These are phyloP conservation scores for Carollia perspicillata DNA, from an alignment of 2,113 vertebrate species.

Conservation along the genomic window DNA sequence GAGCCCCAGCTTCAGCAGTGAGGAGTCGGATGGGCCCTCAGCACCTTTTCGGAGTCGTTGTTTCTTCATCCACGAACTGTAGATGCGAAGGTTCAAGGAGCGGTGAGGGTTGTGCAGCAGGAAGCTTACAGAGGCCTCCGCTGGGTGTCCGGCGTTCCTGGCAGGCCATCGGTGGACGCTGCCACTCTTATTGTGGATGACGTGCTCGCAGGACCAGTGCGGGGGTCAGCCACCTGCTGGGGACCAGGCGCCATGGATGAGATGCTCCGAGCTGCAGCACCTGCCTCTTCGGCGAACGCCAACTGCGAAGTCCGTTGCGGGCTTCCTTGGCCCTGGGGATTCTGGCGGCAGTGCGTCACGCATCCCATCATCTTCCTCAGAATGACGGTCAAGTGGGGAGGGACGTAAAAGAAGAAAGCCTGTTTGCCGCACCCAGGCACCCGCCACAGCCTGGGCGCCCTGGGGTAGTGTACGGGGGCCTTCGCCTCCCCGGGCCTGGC, in stretches of 20 bases:
- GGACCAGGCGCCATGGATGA: constrained; percentile 63
- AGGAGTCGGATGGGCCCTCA: accelerated
- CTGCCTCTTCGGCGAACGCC: neutral
- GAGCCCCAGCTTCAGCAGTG: accelerated
- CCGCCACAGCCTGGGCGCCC: constrained; percentile 53
- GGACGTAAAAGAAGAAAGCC: constrained; percentile 26
- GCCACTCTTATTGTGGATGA: constrained; percentile 50
- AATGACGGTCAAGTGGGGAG: neutral
- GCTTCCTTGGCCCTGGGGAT: constrained; percentile 61
- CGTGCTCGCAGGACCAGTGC: constrained; percentile 76
- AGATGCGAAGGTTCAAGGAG: neutral
- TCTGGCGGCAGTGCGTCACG: neutral
- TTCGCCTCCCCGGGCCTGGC: constrained; percentile 76
- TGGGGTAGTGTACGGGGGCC: constrained; percentile 48
- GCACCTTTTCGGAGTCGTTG: neutral
- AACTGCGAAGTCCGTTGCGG: neutral
- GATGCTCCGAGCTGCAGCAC: constrained; percentile 36
- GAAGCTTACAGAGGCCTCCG: neutral
- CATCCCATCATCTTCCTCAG: neutral
- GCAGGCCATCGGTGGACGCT: accelerated
- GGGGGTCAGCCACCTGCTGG: constrained; percentile 77
- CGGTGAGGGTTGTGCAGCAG: accelerated
- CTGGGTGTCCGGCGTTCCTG: accelerated
- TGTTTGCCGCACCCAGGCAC: constrained; percentile 67
- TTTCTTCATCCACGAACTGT: neutral